Conservation (phyloP, 1,140 invertebrate species). For the Ceratitis capitata region DNA sequence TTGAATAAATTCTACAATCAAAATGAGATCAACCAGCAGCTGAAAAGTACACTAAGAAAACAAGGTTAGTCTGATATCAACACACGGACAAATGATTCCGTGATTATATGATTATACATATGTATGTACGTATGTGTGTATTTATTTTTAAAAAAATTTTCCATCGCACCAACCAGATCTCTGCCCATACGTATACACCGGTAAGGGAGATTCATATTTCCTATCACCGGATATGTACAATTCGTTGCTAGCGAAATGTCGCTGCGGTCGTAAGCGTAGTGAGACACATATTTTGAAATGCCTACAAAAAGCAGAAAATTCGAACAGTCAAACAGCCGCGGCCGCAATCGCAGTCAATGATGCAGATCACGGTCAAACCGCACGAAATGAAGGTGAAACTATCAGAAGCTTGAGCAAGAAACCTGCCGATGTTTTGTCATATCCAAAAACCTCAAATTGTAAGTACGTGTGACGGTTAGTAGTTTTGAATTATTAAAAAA, state of each 20-base stretch:
- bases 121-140: not conserved
- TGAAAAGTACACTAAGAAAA: conserved; percentile 33
- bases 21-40: conserved; percentile 50
- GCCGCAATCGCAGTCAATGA: not conserved
- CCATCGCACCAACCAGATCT: conserved; percentile 43
- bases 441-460: conserved; percentile 58
- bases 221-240: conserved; percentile 58
- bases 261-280: conserved; percentile 53
- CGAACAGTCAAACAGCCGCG: not conserved
- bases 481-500: not conserved
- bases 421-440: not conserved
- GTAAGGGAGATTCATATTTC: conserved; percentile 53
- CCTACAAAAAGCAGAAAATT: conserved; percentile 48
- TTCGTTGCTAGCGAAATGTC: conserved; percentile 51
- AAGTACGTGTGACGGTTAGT: conserved; percentile 2
- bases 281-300: conserved; percentile 56
- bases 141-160: not conserved
- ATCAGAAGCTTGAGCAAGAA: not conserved
- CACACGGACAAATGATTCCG: not conserved
- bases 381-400: not conserved
- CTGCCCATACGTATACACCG: conserved; percentile 51
- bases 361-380: not conserved
- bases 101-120: not conserved
- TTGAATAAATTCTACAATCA: conserved; percentile 58
- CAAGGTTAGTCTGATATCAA: not conserved